Percentiles rank a stretch among this genome's conserved stretches.
Conservation (phyloP, 2,113 vertebrate genomes). For the Macrotis lagotis region DNA sequence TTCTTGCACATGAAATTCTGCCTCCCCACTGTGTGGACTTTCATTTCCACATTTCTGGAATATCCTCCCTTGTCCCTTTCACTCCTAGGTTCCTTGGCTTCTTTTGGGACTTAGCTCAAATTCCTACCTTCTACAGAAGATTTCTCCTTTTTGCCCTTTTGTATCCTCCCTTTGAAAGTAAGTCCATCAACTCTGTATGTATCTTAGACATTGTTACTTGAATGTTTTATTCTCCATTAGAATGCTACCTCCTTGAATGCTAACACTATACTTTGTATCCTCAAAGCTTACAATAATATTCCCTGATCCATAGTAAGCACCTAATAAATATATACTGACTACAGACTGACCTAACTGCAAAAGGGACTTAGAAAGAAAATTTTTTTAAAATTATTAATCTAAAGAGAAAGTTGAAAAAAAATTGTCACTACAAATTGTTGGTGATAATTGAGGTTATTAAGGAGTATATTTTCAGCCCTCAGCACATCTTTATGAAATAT, state of each 20-base stretch:
- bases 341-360: neutral
- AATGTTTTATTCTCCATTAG: neutral
- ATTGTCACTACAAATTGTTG: neutral
- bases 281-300: neutral
- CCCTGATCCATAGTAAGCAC: neutral
- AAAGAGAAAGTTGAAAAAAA: neutral
- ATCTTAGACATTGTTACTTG: neutral
- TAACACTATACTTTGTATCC: neutral
- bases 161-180: neutral
- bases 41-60: neutral
- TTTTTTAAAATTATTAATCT: neutral
- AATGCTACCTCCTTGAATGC: neutral
- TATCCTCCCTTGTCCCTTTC: neutral
- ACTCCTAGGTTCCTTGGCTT: neutral
- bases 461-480: neutral
- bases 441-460: neutral
- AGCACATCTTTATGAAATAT: neutral
- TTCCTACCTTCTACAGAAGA: neutral
- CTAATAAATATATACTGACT: neutral
- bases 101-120: neutral
- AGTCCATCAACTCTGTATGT: neutral
- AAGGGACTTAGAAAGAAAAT: neutral
- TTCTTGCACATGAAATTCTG: neutral
- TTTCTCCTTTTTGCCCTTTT: neutral
- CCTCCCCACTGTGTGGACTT: neutral